Percentiles rank a stretch among this genome's conserved stretches.
Evolutionary conservation across 23 tunicate genomes (phyloP).

Genomic region (Phallusia fumigata): DNA sequence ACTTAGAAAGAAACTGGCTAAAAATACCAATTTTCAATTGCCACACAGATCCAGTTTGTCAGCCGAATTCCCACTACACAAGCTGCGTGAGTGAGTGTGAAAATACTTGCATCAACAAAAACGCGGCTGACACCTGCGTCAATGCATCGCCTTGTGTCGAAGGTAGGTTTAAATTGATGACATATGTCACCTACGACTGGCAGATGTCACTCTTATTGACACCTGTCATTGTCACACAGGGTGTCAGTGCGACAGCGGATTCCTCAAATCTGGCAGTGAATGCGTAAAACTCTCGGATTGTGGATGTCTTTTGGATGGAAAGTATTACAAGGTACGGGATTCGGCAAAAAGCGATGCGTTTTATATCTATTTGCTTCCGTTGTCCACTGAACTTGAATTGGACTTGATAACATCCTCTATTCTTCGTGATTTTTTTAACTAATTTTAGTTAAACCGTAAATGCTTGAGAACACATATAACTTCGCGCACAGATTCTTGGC

Average conservation of each 20-base stretch:
- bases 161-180: slow-evolving; percentile 17
- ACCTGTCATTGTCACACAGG: slow-evolving; percentile 12
- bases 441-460: too few relatives aligned
- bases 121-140: slow-evolving; percentile 12
- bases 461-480: too few relatives aligned
- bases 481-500: too few relatives aligned
- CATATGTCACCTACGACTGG: not conserved
- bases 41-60: slow-evolving; percentile 28
- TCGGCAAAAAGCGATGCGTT: too few relatives aligned
- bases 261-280: slow-evolving; percentile 19
- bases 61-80: slow-evolving; percentile 35
- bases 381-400: too few relatives aligned
- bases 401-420: too few relatives aligned
- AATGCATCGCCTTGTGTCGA: slow-evolving; percentile 35
- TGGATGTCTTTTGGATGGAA: slow-evolving; percentile 41
- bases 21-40: not conserved
- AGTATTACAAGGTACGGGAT: slow-evolving; percentile 28
- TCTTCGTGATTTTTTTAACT: too few relatives aligned
- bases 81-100: slow-evolving; percentile 52
- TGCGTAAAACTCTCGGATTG: slow-evolving; percentile 31
- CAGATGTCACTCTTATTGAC: not conserved
- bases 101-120: slow-evolving; percentile 29
- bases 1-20: too few relatives aligned
- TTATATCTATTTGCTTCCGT: too few relatives aligned
- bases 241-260: slow-evolving; percentile 36